Percentiles rank a stretch among this genome's conserved stretches.
phyloP scores from a whole-genome alignment of 2,113 vertebrate species.

The Chelonoidis abingdonii region DNA sequence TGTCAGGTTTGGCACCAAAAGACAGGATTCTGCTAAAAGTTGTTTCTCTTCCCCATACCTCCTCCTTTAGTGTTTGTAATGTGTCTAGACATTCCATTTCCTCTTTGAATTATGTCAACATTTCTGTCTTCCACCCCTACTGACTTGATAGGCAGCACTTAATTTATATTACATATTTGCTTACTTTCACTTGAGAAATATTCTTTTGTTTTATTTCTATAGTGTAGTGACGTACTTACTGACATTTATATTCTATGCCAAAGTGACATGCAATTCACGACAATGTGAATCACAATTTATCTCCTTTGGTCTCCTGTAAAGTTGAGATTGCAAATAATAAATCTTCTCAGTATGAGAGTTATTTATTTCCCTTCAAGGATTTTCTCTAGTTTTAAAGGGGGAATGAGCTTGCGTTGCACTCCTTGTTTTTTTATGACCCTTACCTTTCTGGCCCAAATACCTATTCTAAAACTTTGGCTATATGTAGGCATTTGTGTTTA shows the following conservation, averaged over 20 bases:
- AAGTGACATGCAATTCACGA: background rate
- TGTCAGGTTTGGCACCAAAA: background rate
- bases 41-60: background rate
- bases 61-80: background rate
- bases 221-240: background rate
- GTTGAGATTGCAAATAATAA: background rate
- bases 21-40: background rate
- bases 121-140: background rate
- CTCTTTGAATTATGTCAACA: background rate
- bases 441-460: background rate
- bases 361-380: background rate
- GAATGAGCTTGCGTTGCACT: background rate
- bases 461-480: background rate
- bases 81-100: background rate
- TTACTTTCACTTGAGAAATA: background rate
- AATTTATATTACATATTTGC: background rate
- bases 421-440: background rate
- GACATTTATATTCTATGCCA: background rate
- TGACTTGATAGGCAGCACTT: background rate
- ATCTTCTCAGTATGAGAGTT: background rate
- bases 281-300: background rate
- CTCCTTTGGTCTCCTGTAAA: background rate
- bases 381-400: background rate
- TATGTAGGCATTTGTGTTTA: background rate
- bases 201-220: background rate